phyloP scores from a whole-genome alignment of 2,888 invertebrate species.

The Dicycla oo region DNA sequence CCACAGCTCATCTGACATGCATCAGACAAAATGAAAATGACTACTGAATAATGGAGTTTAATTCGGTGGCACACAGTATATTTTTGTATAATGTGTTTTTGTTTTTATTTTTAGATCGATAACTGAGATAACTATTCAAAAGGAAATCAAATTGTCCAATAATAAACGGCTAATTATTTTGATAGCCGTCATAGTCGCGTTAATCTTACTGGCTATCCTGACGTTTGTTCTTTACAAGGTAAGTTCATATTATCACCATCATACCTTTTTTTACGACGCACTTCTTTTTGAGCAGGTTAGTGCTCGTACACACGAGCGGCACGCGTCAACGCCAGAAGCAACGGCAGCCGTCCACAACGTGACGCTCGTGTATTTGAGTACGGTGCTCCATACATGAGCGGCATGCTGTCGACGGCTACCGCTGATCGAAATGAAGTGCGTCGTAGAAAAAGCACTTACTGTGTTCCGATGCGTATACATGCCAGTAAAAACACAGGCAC shows the following conservation, averaged over 20 bases:
- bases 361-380: no score
- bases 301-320: no score
- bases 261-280: not conserved
- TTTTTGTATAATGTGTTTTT: not conserved
- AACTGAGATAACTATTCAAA: constrained; percentile 55
- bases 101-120: constrained; percentile 66
- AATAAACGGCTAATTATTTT: constrained; percentile 69
- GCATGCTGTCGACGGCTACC: no score
- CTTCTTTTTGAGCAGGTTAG: not conserved
- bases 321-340: no score
- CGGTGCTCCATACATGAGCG: no score
- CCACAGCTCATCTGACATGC: not conserved
- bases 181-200: constrained; percentile 67
- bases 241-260: constrained; percentile 33
- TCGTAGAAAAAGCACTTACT: no score
- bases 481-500: not conserved
- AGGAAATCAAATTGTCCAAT: constrained; percentile 66
- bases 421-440: no score
- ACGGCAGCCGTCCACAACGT: no score
- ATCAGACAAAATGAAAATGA: not conserved
- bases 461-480: not conserved
- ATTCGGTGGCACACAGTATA: not conserved
- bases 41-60: not conserved
- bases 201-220: constrained; percentile 69
- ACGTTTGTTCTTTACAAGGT: constrained; percentile 73